Conservation (phyloP, 2,113 vertebrate species). For the Leucopternis melanops region DNA sequence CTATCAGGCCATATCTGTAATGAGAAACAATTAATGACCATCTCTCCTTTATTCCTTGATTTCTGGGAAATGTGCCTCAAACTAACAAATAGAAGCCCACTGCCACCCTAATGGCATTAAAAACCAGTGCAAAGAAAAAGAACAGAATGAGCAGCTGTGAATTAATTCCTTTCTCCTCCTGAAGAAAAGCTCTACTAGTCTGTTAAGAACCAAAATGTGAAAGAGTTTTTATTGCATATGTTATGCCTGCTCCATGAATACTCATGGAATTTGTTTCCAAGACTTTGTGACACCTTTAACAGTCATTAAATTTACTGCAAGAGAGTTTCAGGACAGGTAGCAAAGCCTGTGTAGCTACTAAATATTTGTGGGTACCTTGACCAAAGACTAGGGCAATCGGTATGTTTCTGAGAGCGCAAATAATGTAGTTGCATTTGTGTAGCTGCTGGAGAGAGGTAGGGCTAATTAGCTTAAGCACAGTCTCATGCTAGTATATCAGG, state of each 20-base stretch:
- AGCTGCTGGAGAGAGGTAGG: neutral
- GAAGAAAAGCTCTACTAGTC: neutral
- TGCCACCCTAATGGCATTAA: neutral
- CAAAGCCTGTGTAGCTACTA: neutral
- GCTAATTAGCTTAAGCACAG: neutral
- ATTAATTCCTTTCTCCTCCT: neutral
- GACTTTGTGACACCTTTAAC: neutral
- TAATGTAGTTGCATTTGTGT: neutral
- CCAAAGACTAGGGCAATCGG: neutral
- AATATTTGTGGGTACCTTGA: neutral
- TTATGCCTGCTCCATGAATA: neutral
- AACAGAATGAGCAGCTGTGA: neutral
- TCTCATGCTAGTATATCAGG: neutral
- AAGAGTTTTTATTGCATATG: neutral
- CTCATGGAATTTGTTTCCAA: neutral
- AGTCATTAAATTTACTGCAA: neutral
- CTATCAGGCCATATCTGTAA: neutral
- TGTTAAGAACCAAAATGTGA: neutral
- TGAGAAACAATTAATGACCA: neutral
- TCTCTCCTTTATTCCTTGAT: neutral
- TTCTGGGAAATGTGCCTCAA: neutral
- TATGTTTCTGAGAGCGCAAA: neutral
- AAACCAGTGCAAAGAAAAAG: neutral
- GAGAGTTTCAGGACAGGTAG: neutral
- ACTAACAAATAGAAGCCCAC: neutral